phyloP scores from a whole-genome alignment of 2,888 invertebrate species.

The Rutpela maculata region DNA sequence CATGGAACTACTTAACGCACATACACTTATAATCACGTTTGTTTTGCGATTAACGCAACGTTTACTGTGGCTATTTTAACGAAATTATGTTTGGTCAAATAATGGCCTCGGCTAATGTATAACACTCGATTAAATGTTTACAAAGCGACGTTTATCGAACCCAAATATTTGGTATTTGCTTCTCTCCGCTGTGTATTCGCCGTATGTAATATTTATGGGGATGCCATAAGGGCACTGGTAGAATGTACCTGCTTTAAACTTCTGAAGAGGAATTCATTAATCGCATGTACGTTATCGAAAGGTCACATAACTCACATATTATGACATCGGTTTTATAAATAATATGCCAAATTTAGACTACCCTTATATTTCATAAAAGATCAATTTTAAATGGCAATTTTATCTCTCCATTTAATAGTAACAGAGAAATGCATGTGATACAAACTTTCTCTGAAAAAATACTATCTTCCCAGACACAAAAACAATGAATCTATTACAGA shows the following conservation, averaged over 20 bases:
- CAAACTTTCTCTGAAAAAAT: too few relatives aligned
- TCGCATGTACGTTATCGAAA: not conserved
- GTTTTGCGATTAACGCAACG: constrained; percentile 13
- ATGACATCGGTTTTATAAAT: not conserved
- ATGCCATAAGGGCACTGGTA: not conserved
- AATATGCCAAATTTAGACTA: not conserved
- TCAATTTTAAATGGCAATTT: too few relatives aligned
- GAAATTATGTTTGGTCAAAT: constrained; percentile 29
- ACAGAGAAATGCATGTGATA: too few relatives aligned
- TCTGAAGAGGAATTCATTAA: constrained; percentile 4
- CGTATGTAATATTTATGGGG: constrained; percentile 19
- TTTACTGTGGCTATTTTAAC: constrained; percentile 4
- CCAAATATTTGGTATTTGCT: constrained; percentile 22
- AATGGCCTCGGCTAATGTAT: constrained; percentile 19
- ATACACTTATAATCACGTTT: constrained; percentile 7
- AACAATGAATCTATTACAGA: too few relatives aligned
- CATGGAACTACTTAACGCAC: not conserved
- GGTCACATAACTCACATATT: not conserved
- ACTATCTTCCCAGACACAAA: too few relatives aligned
- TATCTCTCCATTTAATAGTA: too few relatives aligned
- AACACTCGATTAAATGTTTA: constrained; percentile 25
- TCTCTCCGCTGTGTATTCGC: not conserved
- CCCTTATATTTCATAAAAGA: too few relatives aligned
- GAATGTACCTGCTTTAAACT: constrained; percentile 13
- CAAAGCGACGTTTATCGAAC: constrained; percentile 23